phyloP scores from a whole-genome alignment of 92 coral and sea anemone species.

The Zoanthus gigantus region DNA sequence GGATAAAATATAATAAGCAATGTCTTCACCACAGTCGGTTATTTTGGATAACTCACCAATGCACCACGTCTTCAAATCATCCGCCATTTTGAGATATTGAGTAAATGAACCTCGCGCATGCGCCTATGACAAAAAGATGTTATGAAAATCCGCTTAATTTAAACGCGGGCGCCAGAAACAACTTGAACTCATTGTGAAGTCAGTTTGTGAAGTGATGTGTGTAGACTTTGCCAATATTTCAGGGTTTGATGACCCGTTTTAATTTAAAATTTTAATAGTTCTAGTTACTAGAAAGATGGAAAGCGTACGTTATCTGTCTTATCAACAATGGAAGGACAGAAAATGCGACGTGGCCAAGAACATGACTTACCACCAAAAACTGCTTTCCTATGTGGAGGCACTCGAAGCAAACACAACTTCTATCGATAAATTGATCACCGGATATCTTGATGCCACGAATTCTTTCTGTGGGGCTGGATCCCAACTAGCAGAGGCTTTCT shows the following conservation, averaged over 20 bases:
- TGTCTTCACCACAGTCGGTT: constrained; percentile 81
- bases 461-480: constrained; percentile 97
- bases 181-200: too few species aligned
- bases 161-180: constrained; percentile 19
- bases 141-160: constrained; percentile 16
- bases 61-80: constrained; percentile 82
- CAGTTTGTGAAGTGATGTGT: constrained; percentile 18
- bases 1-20: constrained; percentile 78
- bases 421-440: constrained; percentile 87
- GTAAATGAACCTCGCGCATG: constrained; percentile 13
- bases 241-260: constrained; percentile 45
- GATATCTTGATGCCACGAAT: constrained; percentile 94
- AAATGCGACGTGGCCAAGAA: constrained; percentile 78
- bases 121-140: background rate
- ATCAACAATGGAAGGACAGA: constrained; percentile 91
- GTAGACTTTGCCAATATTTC: constrained; percentile 21
- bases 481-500: constrained; percentile 91
- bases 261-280: constrained; percentile 22
- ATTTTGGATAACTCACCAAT: constrained; percentile 79
- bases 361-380: constrained; percentile 79
- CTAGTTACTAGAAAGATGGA: constrained; percentile 65
- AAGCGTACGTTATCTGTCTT: constrained; percentile 87
- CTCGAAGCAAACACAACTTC: constrained; percentile 83
- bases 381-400: constrained; percentile 82
- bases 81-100: background rate